Evolutionary conservation across 1,140 invertebrate genomes (phyloP), one percentile per base, ranked within the genome.

Genomic region (Pogonomyrmex barbatus): DNA sequence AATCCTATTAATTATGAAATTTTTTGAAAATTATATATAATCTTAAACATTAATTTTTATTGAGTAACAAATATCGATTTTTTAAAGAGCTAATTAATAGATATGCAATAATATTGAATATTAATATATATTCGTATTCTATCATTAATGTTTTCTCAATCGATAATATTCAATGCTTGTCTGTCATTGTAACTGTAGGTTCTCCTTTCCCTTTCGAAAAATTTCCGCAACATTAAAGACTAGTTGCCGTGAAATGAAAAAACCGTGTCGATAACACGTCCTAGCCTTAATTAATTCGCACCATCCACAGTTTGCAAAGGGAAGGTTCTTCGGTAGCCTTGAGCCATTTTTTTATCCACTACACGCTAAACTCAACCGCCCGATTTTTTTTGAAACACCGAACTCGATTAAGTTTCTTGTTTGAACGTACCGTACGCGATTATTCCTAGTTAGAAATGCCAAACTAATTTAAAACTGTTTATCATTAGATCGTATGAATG

Each of bases 401-500:
- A 89, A 89, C 84, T 89, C 77, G 65, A 79, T 89, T 89, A 89
- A 89, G 68, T 71, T 83, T 83, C 67, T 83, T 83, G 42, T 75
- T 83, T 17, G 12, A 9, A 17, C 12, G 24, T 42, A n/a, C 52
- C 24, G 8, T 30, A 30, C 17, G 4, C 42, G 39, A 77, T 85
- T 77, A 82, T 60, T 39, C 39, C 30, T 17, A 54, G 24, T 71
- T 70, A 86, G 84, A 86, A 89, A 89, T 89, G 88, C 56, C 84
- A 89, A 89, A 89, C 88, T 89, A 89, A 89, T 89, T 89, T 86
- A 77, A 89, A 89, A 89, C 54, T 89, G 78, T 81, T 68, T 63
- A 82, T 82, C 58, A 70, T 76, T 89, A 86, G 47, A 42, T 45
- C 42, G 36, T 56, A 62, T 79, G 62, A 79, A 79, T 79, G 39